Evolutionary conservation across 1,140 invertebrate genomes (phyloP).

Genomic region (Antheraea mylitta): DNA sequence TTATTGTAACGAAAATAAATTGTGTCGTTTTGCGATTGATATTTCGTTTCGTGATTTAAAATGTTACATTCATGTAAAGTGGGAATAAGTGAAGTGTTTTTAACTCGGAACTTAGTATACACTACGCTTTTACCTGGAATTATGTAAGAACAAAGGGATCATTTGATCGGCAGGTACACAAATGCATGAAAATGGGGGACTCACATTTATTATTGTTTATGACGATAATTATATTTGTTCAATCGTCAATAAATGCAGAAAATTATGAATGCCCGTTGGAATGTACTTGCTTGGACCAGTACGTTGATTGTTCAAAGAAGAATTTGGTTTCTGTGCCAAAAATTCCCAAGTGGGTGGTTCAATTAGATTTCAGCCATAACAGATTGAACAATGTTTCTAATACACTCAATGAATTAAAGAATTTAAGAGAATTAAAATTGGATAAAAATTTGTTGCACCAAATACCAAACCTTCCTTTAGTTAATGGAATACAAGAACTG

Average conservation of each 20-base stretch:
- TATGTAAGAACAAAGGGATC: conserved; percentile 67
- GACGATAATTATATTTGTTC: conserved; percentile 49
- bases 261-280: conserved; percentile 78
- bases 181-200: conserved; percentile 73
- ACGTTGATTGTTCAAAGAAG: conserved; percentile 81
- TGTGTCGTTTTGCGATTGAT: conserved; percentile 45
- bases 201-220: conserved; percentile 64
- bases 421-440: conserved; percentile 75
- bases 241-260: conserved; percentile 59
- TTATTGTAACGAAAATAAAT: conserved; percentile 55
- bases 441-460: conserved; percentile 74
- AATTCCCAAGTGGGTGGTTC: conserved; percentile 81
- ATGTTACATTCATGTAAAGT: conserved; percentile 46
- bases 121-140: conserved; percentile 40
- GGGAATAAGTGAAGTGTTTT: conserved; percentile 41
- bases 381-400: conserved; percentile 58
- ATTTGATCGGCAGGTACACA: conserved; percentile 47
- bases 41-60: conserved; percentile 37
- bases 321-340: conserved; percentile 79
- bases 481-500: conserved; percentile 73
- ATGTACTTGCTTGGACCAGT: conserved; percentile 80
- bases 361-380: conserved; percentile 79
- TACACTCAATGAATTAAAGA: conserved; percentile 52
- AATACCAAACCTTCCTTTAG: conserved; percentile 71
- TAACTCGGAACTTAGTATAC: conserved; percentile 28